Conservation (phyloP, 2,113 vertebrate species). For the Phaethornis superciliosus region DNA sequence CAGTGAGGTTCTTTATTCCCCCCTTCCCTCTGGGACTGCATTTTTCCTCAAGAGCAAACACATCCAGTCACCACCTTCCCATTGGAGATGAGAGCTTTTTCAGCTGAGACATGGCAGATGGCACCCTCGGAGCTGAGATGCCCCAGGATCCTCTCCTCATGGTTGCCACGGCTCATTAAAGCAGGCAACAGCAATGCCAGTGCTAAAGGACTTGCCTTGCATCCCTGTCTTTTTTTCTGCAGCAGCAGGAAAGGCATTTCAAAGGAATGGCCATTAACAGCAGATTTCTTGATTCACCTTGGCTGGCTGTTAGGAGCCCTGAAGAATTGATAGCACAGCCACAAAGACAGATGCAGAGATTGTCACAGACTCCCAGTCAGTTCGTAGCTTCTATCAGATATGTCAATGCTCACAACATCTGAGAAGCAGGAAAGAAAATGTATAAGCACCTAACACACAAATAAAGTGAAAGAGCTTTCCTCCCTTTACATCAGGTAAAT, state of each 20-base stretch:
- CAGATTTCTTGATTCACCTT: conserved; percentile 8
- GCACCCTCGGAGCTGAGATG: background rate
- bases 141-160: background rate
- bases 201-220: background rate
- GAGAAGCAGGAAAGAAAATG: background rate
- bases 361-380: background rate
- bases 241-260: conserved; percentile 15
- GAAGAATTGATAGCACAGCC: background rate
- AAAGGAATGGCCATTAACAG: background rate
- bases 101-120: background rate
- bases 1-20: background rate
- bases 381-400: background rate
- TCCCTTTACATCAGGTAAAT: background rate
- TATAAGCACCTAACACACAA: background rate
- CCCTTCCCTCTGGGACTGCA: background rate
- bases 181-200: background rate
- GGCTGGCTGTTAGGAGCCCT: background rate
- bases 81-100: background rate
- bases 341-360: background rate
- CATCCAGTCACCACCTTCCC: background rate
- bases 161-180: background rate
- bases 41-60: background rate
- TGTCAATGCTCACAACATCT: background rate
- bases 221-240: background rate
- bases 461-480: background rate